phyloP scores from a whole-genome alignment of 2,888 invertebrate genomes.

The Thyatira batis region DNA sequence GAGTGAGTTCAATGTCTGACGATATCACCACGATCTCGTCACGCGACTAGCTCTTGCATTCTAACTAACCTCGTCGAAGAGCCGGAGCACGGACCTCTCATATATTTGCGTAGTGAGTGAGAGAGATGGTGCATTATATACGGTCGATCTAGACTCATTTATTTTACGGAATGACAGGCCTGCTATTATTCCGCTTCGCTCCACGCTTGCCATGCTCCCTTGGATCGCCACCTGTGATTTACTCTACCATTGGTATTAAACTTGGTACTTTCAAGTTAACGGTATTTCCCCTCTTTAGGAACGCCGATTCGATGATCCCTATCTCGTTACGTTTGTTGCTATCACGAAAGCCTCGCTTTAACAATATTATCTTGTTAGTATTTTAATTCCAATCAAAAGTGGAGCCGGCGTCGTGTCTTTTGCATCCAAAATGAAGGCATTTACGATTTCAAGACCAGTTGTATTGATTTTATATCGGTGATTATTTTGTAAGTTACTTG shows the following conservation, averaged over 20 bases:
- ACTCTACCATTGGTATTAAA: neutral
- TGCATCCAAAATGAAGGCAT: neutral
- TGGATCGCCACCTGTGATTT: constrained; percentile 1
- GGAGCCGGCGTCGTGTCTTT: too few species aligned
- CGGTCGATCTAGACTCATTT: too few species aligned
- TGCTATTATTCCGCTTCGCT: constrained; percentile 10
- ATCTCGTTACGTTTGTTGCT: neutral
- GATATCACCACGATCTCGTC: constrained; percentile 55
- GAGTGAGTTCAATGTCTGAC: constrained; percentile 59
- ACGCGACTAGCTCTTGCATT: constrained; percentile 35
- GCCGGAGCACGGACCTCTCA: constrained; percentile 9
- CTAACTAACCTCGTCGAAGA: constrained; percentile 8
- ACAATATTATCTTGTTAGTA: too few species aligned
- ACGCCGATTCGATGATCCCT: neutral
- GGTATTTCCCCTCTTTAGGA: neutral
- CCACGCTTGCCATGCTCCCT: constrained; percentile 11
- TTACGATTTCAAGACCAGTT: neutral
- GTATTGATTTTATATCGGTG: neutral
- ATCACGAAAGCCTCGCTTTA: neutral
- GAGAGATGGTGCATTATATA: too few species aligned
- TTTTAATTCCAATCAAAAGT: too few species aligned
- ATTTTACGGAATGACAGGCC: too few species aligned
- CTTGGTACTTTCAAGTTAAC: neutral
- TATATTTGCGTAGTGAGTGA: too few species aligned
- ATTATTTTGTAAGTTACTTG: neutral